Evolutionary conservation across 2,888 invertebrate species (phyloP).

Genomic region (Osmoderma eremita): DNA sequence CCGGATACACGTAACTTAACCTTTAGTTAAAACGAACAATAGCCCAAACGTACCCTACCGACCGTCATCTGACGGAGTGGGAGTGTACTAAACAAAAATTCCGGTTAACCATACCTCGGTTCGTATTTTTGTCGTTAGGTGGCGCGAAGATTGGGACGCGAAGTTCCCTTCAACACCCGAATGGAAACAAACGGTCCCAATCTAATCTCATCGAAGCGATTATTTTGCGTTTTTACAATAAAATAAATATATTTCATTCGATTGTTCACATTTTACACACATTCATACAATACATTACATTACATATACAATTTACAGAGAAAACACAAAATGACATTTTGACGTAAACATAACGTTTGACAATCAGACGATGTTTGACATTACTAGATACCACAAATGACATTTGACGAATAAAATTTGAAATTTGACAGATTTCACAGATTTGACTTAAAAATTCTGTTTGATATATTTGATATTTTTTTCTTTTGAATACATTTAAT

Average conservation of each 20-base stretch:
- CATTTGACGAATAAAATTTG: too few relatives aligned
- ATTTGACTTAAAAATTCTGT: too few relatives aligned
- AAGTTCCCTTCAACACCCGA: not conserved
- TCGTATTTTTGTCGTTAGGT: slow-evolving; percentile 51
- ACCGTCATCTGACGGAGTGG: slow-evolving; percentile 50
- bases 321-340: not conserved
- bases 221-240: slow-evolving; percentile 60
- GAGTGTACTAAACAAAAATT: slow-evolving; percentile 62
- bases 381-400: too few relatives aligned
- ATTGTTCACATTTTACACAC: slow-evolving; percentile 35
- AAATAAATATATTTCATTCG: slow-evolving; percentile 46
- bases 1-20: slow-evolving; percentile 46
- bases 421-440: too few relatives aligned
- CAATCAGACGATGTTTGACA: too few relatives aligned
- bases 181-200: slow-evolving; percentile 25
- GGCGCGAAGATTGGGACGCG: not conserved
- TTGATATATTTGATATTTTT: too few relatives aligned
- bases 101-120: slow-evolving; percentile 63
- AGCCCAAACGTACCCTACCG: slow-evolving; percentile 62
- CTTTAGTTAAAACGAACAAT: slow-evolving; percentile 61
- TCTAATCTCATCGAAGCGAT: slow-evolving; percentile 41
- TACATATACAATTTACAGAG: not conserved
- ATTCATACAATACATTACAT: not conserved
- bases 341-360: too few relatives aligned
- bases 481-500: too few relatives aligned